A percentile compares a stretch with the other conserved stretches of the same genome.
Conservation (phyloP, 2,888 invertebrate species). For the Eurois occulta region DNA sequence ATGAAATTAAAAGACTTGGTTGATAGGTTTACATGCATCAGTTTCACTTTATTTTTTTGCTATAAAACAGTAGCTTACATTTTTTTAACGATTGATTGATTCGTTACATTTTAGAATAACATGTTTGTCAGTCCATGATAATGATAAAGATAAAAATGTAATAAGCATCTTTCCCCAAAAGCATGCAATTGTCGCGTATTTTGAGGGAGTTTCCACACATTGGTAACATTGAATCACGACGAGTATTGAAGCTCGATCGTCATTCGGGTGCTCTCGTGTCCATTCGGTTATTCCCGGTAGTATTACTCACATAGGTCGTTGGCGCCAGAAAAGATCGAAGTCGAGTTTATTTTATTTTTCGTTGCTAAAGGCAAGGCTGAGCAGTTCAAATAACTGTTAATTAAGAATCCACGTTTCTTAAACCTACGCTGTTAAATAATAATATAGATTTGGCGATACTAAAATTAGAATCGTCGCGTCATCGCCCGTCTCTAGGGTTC, state of each 20-base stretch:
- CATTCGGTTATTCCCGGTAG: slow-evolving; percentile 33
- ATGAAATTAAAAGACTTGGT: not conserved
- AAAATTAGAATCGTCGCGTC: not conserved
- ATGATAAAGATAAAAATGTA: not conserved
- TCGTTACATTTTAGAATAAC: not conserved
- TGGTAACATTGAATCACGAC: slow-evolving; percentile 34
- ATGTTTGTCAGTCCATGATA: too few relatives aligned
- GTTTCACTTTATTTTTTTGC: too few relatives aligned
- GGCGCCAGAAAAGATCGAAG: slow-evolving; percentile 48
- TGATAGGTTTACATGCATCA: too few relatives aligned
- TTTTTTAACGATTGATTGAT: not conserved
- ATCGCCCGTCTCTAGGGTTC: too few relatives aligned
- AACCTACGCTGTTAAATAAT: not conserved
- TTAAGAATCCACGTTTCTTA: not conserved
- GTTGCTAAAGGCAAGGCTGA: not conserved
- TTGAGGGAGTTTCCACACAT: not conserved
- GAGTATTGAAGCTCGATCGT: slow-evolving; percentile 35
- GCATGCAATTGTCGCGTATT: not conserved
- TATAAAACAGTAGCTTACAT: too few relatives aligned
- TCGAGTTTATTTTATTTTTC: not conserved
- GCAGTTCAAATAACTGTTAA: slow-evolving; percentile 1
- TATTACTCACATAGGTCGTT: slow-evolving; percentile 15
- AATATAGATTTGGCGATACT: not conserved
- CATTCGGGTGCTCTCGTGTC: slow-evolving; percentile 38
- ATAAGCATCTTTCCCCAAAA: not conserved